Evolutionary conservation across 2,113 vertebrate species (phyloP).

Genomic region (Formicarius rufipectus): DNA sequence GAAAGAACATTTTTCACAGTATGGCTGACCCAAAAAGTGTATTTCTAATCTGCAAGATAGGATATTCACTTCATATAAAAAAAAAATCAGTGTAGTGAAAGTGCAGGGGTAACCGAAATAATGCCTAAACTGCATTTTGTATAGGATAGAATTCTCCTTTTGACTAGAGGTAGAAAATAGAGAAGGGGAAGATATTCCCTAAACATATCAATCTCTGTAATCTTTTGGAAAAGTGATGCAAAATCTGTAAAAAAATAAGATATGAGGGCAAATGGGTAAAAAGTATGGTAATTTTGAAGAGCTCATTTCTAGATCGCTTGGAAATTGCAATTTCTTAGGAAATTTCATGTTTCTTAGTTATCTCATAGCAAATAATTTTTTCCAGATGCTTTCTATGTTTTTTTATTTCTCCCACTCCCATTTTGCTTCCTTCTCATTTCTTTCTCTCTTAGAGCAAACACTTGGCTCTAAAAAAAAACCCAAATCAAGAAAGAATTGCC

Average conservation of each 20-base stretch:
- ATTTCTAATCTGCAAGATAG: neutral
- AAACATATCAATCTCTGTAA: neutral
- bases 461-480: neutral
- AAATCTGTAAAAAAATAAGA: neutral
- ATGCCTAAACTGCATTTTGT: neutral
- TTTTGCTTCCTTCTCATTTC: slow-evolving; percentile 34
- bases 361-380: slow-evolving; percentile 62
- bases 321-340: slow-evolving; percentile 40
- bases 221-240: neutral
- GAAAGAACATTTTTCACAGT: neutral
- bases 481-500: neutral
- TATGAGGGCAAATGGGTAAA: neutral
- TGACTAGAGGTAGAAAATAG: neutral
- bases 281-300: neutral
- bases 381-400: slow-evolving; percentile 59
- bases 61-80: neutral
- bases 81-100: neutral
- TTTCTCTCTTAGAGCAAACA: slow-evolving; percentile 34
- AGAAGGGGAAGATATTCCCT: neutral
- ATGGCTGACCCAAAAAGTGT: neutral
- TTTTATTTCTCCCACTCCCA: slow-evolving; percentile 21
- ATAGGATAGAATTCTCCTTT: neutral
- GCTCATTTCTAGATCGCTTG: neutral
- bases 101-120: neutral
- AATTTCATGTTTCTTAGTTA: slow-evolving; percentile 48